Evolutionary conservation across 2,797 vertebrate species (phyloP), one percentile per base, ranked within the genome.

Genomic region (Yasuhikotakia modesta): DNA sequence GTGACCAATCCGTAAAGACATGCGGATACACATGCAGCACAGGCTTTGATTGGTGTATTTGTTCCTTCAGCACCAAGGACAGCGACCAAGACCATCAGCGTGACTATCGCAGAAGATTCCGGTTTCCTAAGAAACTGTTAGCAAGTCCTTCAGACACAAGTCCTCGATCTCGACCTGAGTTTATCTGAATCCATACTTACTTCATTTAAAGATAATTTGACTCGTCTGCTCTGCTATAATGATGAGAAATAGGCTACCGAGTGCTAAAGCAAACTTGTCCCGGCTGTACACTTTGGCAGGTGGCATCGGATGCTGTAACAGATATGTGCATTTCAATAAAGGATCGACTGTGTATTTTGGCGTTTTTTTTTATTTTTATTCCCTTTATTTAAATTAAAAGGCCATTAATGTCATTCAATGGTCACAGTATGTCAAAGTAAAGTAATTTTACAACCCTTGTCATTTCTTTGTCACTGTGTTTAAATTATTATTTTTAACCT

Each of bases 141-240:
- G 14, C 45, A 60, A 21, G 55, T 63, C 57, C 16, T 46, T 22
- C 57, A 70, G 17, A 61, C 46, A 64, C n/a, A 50, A 30, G 24
- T 58, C 22, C 21, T 61, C 16, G 5, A 30, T 68, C 17, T 74
- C 50, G 10, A 73, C 24, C 10, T 39, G 1, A 39, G 19, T 19
- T 67, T 24, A 66, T 24, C 46, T 64, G 35, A 21, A 43, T 8
- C 70, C 70, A 71, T 79, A 46, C 66, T 71, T 60, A 72, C 79
- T 61, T 79, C 52, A 66, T 78, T 79, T 70, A 70, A 58, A 71
- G 72, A 65, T 82, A 52, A 66, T 66, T 61, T 52, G 21, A 61
- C 58, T 61, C 21, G 63, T 45, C 39, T 53, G 67, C 61, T 21
- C n/a, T 32, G 61, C 12, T 39, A 39, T 39, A 39, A 52, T 55